Percentiles rank a stretch among this genome's conserved stretches.
phyloP scores from a whole-genome alignment of 1,140 invertebrate genomes.

The Eumaeus atala region DNA sequence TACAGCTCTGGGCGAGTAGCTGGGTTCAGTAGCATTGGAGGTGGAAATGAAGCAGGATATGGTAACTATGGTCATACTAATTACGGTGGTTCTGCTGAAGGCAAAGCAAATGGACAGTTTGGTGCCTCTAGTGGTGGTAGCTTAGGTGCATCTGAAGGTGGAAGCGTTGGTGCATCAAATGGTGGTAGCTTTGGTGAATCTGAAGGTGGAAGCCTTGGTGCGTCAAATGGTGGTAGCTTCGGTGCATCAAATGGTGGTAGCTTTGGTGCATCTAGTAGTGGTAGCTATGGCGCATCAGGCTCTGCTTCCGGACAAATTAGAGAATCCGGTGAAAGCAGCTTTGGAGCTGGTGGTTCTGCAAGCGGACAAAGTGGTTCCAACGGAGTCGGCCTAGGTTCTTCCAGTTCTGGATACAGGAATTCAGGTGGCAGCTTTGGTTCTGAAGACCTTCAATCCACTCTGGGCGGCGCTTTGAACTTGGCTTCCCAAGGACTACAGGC shows the following conservation, averaged over 20 bases:
- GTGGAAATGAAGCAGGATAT: not conserved
- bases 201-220: not conserved
- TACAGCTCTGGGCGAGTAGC: not conserved
- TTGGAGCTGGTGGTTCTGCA: not conserved
- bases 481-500: conserved; percentile 48
- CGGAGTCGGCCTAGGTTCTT: conserved; percentile 7
- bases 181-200: not conserved
- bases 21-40: not conserved
- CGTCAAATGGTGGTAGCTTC: not conserved
- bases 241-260: not conserved
- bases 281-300: not conserved
- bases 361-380: conserved; percentile 19
- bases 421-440: conserved; percentile 13
- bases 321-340: conserved; percentile 1
- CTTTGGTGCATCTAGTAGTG: not conserved
- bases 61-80: not conserved
- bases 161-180: not conserved
- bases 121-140: not conserved
- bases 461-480: conserved; percentile 44
- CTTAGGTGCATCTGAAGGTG: not conserved
- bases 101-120: too few relatives aligned
- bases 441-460: conserved; percentile 26
- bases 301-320: not conserved
- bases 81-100: not conserved
- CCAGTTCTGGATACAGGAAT: not conserved